These are phyloP conservation scores for Centropus bengalensis DNA, from an alignment of 2,113 vertebrate species.

Conservation along the genomic window DNA sequence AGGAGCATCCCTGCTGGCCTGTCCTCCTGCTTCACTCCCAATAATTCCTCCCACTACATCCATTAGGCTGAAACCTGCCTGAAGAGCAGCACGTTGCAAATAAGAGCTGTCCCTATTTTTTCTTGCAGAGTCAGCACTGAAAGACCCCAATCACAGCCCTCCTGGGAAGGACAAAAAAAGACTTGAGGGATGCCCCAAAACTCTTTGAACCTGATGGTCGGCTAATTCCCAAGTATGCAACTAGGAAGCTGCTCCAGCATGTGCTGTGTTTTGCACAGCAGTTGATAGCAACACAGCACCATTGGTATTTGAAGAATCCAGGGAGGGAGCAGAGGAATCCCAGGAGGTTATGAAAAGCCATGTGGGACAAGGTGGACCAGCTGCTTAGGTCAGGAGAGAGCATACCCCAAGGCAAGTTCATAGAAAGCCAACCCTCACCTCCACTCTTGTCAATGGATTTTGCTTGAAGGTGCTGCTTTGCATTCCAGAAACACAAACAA, in stretches of 20 bases:
- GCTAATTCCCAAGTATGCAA: background rate
- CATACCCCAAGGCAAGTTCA: background rate
- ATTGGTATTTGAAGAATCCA: slow-evolving; percentile 28
- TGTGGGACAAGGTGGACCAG: background rate
- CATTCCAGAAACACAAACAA: background rate
- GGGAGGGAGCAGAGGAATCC: background rate
- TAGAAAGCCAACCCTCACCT: background rate
- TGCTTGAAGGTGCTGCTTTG: background rate
- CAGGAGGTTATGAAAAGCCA: background rate
- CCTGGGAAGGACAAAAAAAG: background rate
- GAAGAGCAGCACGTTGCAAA: background rate
- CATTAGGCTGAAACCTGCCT: background rate
- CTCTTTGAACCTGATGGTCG: background rate
- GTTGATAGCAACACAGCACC: background rate
- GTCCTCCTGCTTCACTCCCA: background rate
- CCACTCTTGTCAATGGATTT: rapidly evolving
- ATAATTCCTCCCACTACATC: background rate
- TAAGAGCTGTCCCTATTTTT: background rate
- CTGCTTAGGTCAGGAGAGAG: background rate
- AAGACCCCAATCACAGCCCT: background rate
- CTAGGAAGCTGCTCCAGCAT: background rate
- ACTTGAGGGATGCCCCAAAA: background rate
- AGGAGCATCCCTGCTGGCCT: background rate
- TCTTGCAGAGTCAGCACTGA: background rate
- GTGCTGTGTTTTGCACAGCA: background rate